A percentile compares a stretch with the other conserved stretches of the same genome.
phyloP scores from a whole-genome alignment of 2,797 vertebrate species.

The Syndactyla subalaris region DNA sequence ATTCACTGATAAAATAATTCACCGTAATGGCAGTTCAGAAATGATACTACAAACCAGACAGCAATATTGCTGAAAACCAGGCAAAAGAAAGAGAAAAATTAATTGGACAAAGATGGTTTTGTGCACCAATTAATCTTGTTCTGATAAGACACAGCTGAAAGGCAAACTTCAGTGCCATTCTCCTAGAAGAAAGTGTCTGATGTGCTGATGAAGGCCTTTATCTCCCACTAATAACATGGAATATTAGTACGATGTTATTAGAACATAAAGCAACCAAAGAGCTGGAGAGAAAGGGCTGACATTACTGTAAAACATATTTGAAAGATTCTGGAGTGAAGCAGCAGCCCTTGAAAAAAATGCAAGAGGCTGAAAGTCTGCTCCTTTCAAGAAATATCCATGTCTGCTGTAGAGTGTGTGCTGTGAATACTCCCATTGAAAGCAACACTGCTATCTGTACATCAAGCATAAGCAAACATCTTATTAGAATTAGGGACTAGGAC shows the following conservation, averaged over 20 bases:
- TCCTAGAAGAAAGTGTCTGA: neutral
- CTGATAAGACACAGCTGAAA: conserved; percentile 12
- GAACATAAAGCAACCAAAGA: neutral
- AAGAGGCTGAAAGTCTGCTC: neutral
- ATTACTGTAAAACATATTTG: neutral
- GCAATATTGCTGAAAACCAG: neutral
- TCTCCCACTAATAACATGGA: neutral
- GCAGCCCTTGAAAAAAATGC: neutral
- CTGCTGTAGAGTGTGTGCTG: neutral
- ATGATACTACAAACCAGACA: neutral
- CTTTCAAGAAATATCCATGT: neutral
- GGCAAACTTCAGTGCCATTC: neutral
- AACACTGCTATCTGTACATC: neutral
- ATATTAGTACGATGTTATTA: neutral
- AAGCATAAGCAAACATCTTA: neutral
- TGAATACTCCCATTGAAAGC: neutral
- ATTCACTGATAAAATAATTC: neutral
- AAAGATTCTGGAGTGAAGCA: neutral
- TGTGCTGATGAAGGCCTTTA: neutral
- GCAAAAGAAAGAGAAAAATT: neutral
- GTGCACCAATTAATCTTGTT: neutral
- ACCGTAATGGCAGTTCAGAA: neutral
- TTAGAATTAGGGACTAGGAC: neutral
- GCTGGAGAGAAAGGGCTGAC: neutral
- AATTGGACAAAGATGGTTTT: neutral